Evolutionary conservation across 30 jellyfish, hydroid and myxozoan species (phyloP).

Genomic region (Nemopilema nomurai): DNA sequence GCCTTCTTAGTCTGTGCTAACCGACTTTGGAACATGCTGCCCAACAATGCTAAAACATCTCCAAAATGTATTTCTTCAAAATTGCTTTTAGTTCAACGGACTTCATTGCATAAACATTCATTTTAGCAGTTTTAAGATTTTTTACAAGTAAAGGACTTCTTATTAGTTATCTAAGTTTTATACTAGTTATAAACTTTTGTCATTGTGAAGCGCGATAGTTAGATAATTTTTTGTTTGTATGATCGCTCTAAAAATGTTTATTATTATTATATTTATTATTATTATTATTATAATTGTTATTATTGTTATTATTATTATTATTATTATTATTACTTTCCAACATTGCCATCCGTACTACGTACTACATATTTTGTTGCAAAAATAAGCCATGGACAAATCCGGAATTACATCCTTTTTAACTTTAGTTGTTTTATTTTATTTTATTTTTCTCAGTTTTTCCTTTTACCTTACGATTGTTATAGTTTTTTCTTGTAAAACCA

Average conservation of each 20-base stretch:
- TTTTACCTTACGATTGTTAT: no score
- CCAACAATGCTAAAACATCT: conserved; percentile 11
- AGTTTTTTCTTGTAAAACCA: no score
- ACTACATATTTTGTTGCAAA: no score
- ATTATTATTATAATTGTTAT: no score
- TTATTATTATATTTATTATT: no score
- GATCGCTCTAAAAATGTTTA: neutral
- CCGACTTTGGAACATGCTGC: conserved; percentile 52
- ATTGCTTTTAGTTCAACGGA: neutral
- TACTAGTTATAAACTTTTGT: neutral
- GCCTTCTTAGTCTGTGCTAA: conserved; percentile 56
- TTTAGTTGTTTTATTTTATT: no score
- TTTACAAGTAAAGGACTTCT: neutral
- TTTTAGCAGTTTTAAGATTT: neutral
- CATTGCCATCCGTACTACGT: no score
- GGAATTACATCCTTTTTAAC: no score
- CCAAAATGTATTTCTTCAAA: neutral
- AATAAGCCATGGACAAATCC: no score
- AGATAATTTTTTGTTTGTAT: neutral
- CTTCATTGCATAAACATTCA: neutral
- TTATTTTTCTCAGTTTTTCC: no score
- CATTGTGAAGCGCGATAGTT: neutral
- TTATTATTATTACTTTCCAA: no score
- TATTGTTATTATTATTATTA: no score
- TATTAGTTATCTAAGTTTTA: neutral